These are phyloP conservation scores for Stramonita haemastoma DNA, from an alignment of 2,888 invertebrate genomes.

Conservation along the genomic window DNA sequence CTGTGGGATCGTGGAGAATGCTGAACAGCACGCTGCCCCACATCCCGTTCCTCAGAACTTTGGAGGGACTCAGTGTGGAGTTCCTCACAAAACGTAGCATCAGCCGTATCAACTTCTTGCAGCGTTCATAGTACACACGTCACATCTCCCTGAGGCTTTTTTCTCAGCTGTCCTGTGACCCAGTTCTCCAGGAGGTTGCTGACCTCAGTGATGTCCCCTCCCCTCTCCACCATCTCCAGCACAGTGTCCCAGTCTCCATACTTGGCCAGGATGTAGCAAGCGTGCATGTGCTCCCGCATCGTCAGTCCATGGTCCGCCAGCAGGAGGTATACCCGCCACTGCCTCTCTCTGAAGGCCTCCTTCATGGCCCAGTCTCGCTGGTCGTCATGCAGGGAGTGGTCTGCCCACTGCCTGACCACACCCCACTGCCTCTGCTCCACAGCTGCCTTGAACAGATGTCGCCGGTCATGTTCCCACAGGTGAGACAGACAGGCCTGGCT, in stretches of 20 bases:
- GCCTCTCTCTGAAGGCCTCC: constrained; percentile 15
- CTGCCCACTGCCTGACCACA: constrained; percentile 18
- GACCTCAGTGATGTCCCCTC: constrained; percentile 18
- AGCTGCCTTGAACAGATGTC: constrained; percentile 30
- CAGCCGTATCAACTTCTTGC: constrained; percentile 8
- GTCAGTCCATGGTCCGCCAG: constrained; percentile 29
- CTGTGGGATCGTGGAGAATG: constrained; percentile 7
- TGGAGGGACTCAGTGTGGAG: neutral
- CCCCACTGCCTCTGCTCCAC: constrained; percentile 33
- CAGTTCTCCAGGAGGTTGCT: constrained; percentile 4
- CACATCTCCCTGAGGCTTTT: neutral
- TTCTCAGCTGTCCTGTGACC: neutral
- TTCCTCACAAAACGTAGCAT: neutral
- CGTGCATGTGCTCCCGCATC: neutral
- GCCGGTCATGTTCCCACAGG: neutral
- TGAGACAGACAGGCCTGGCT: constrained; percentile 1
- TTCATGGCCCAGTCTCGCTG: constrained; percentile 26
- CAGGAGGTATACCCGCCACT: constrained; percentile 10
- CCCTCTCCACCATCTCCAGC: neutral
- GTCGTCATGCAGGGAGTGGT: constrained; percentile 24
- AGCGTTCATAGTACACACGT: neutral
- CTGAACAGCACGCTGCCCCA: constrained; percentile 18
- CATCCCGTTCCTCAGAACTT: neutral
- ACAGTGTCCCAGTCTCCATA: constrained; percentile 24
- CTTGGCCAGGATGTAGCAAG: constrained; percentile 5